phyloP scores from a whole-genome alignment of 2,888 invertebrate species.

The Scaptomyza cyrtandrae region DNA sequence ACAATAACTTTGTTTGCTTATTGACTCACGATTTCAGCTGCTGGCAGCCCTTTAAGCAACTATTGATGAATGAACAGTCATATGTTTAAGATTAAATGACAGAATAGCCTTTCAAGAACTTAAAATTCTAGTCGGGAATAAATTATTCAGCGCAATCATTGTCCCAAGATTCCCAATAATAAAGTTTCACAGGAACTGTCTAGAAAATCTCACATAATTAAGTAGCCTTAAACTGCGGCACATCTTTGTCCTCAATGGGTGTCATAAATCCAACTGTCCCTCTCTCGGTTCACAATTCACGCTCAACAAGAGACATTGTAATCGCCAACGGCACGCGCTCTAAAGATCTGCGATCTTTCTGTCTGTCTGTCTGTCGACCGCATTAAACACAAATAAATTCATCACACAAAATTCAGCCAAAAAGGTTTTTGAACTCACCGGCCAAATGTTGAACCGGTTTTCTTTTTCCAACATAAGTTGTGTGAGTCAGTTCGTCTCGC shows the following conservation, averaged over 20 bases:
- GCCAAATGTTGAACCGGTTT: constrained; percentile 64
- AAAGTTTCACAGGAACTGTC: constrained; percentile 43
- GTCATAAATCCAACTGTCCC: constrained; percentile 31
- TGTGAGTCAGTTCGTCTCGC: constrained; percentile 40
- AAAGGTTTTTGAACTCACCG: constrained; percentile 75
- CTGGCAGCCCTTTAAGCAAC: not conserved
- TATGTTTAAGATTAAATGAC: not conserved
- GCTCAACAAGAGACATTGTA: constrained; percentile 30
- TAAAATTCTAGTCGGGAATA: not conserved
- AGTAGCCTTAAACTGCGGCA: constrained; percentile 42
- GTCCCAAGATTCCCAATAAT: constrained; percentile 10
- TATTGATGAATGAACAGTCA: not conserved
- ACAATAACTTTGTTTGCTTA: no score
- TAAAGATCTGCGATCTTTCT: constrained; percentile 18
- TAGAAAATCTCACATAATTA: constrained; percentile 64
- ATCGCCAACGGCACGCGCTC: constrained; percentile 70
- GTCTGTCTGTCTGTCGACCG: constrained; percentile 41
- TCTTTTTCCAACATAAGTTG: not conserved
- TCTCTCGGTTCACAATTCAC: constrained; percentile 10
- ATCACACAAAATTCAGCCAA: constrained; percentile 57
- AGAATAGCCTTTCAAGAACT: not conserved
- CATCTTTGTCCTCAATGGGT: constrained; percentile 44
- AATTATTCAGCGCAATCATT: constrained; percentile 5
- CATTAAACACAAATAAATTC: constrained; percentile 75
- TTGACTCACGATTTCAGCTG: not conserved